Evolutionary conservation across 2,113 vertebrate species (phyloP).

Genomic region (Cyphomyrus plagiostoma): DNA sequence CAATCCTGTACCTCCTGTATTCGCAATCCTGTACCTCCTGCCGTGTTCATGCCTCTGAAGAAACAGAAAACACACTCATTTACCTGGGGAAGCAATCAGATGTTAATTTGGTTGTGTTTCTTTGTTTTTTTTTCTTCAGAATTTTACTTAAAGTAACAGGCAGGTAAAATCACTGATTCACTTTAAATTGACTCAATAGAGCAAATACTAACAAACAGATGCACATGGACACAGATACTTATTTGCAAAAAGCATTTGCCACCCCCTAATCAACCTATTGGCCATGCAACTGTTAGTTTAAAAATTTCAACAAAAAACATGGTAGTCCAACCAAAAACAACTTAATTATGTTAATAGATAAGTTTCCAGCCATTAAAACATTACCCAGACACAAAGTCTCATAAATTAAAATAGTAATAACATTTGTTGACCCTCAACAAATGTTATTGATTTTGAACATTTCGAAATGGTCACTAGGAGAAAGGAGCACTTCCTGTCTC

Average conservation of each 20-base stretch:
- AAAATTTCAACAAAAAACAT: neutral
- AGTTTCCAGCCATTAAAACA: neutral
- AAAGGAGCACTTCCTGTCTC: neutral
- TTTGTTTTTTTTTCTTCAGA: neutral
- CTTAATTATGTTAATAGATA: neutral
- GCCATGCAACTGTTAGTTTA: neutral
- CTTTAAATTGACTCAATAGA: neutral
- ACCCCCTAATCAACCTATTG: no score
- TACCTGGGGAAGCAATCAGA: neutral
- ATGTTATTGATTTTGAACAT: neutral
- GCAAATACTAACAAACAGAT: neutral
- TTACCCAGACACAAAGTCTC: neutral
- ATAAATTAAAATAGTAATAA: neutral
- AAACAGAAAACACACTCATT: neutral
- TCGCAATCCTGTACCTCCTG: neutral
- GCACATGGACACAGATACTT: neutral
- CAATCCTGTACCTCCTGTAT: neutral
- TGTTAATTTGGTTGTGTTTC: neutral
- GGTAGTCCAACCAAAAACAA: no score
- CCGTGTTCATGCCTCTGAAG: neutral
- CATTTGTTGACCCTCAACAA: neutral
- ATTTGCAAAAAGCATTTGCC: neutral
- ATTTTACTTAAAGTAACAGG: neutral
- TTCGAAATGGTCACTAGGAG: neutral
- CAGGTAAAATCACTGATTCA: neutral